Conservation (phyloP, 2,888 invertebrate genomes). For the Spilarctia lutea region DNA sequence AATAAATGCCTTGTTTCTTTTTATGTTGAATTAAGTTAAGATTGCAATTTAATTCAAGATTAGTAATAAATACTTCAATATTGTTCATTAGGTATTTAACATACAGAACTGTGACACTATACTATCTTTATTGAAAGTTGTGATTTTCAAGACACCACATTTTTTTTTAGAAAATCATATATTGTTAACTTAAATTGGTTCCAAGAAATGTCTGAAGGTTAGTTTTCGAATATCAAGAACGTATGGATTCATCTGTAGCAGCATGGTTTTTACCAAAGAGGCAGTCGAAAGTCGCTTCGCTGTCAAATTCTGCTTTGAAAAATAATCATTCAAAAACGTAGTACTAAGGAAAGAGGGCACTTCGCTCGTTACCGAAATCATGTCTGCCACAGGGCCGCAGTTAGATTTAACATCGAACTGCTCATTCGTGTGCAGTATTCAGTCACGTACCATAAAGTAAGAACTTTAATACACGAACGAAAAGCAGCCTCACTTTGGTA, state of each 20-base stretch:
- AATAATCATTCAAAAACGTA: not conserved
- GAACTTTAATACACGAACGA: constrained; percentile 64
- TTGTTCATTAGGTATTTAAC: not conserved
- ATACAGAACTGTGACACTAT: not conserved
- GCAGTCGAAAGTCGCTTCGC: not conserved
- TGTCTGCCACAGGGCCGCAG: constrained; percentile 15
- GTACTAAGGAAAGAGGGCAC: not conserved
- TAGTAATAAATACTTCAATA: not conserved
- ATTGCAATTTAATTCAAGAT: not conserved
- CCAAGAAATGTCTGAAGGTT: not conserved
- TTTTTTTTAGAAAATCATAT: not conserved
- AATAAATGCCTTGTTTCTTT: constrained; percentile 27
- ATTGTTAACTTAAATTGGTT: not conserved
- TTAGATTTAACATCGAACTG: constrained; percentile 24
- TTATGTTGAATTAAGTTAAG: not conserved
- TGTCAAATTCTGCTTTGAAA: not conserved
- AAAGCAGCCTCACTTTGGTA: constrained; percentile 59
- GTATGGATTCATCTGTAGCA: not conserved
- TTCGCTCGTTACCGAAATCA: not conserved
- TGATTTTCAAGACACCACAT: not conserved
- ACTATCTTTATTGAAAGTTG: not conserved
- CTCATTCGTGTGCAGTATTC: constrained; percentile 39
- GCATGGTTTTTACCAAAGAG: not conserved
- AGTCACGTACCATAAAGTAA: constrained; percentile 66
- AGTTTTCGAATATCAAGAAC: not conserved